Conservation (phyloP, 2,113 vertebrate genomes). For the Empidonax traillii region DNA sequence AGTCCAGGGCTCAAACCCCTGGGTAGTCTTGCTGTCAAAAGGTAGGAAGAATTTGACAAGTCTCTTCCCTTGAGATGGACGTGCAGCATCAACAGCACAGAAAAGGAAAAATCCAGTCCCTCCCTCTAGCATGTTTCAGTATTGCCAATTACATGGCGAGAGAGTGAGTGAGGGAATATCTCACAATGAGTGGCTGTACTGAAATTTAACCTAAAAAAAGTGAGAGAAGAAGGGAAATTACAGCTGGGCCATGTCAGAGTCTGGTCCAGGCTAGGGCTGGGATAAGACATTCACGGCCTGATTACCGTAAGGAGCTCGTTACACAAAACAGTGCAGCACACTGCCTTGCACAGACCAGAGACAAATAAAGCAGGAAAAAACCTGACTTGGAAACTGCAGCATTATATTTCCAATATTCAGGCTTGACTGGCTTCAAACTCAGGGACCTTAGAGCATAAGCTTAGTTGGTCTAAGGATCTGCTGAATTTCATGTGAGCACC, state of each 20-base stretch:
- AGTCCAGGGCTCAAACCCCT: background rate
- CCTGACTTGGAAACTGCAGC: background rate
- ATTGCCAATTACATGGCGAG: background rate
- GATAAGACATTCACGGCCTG: background rate
- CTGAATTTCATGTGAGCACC: background rate
- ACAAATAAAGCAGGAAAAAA: background rate
- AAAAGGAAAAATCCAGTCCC: background rate
- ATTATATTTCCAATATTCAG: background rate
- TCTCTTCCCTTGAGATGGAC: background rate
- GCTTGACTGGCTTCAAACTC: background rate
- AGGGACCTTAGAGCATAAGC: background rate
- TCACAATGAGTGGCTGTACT: background rate
- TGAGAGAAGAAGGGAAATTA: background rate
- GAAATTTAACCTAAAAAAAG: background rate
- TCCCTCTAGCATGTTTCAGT: background rate
- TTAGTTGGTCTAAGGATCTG: background rate
- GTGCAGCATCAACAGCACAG: background rate
- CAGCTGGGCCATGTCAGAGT: background rate
- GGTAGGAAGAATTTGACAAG: background rate
- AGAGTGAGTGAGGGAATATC: background rate
- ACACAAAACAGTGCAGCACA: background rate
- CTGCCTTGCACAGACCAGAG: background rate
- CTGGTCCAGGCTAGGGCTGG: background rate
- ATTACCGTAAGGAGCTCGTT: background rate
- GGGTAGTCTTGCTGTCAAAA: background rate